phyloP scores from a whole-genome alignment of 2,113 vertebrate species.

The Alectura lathami region DNA sequence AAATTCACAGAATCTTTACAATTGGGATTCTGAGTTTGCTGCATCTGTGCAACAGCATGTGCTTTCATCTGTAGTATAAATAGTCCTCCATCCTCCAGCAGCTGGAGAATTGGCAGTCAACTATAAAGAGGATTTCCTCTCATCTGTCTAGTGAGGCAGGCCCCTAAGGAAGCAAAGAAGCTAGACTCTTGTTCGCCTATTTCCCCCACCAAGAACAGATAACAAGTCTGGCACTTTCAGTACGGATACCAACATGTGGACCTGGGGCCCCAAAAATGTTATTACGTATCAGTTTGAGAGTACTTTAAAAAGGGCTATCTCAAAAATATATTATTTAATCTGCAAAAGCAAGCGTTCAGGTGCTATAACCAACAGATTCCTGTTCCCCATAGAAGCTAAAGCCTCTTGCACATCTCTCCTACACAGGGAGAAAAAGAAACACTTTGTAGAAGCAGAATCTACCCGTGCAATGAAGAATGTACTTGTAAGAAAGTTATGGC shows the following conservation, averaged over 20 bases:
- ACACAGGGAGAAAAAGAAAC: neutral
- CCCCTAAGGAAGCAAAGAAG: neutral
- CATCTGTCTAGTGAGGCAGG: neutral
- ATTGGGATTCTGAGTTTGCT: neutral
- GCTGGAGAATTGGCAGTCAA: neutral
- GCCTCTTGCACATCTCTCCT: neutral
- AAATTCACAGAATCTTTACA: neutral
- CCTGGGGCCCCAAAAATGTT: rapidly evolving
- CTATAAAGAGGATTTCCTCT: neutral
- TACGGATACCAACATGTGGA: neutral
- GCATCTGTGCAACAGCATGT: neutral
- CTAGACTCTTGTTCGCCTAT: neutral
- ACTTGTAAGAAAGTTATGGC: neutral
- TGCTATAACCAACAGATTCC: neutral
- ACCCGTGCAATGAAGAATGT: rapidly evolving
- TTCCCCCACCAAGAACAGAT: neutral
- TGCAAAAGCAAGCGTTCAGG: neutral
- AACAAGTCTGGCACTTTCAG: neutral
- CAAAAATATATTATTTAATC: conserved; percentile 17
- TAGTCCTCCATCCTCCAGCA: neutral
- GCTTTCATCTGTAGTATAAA: neutral
- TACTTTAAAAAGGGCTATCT: neutral
- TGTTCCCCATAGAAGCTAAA: neutral
- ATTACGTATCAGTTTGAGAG: neutral
- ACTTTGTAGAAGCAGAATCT: neutral